These are phyloP conservation scores for Acleris sparsana DNA, from an alignment of 2,888 invertebrate species.

Conservation along the genomic window DNA sequence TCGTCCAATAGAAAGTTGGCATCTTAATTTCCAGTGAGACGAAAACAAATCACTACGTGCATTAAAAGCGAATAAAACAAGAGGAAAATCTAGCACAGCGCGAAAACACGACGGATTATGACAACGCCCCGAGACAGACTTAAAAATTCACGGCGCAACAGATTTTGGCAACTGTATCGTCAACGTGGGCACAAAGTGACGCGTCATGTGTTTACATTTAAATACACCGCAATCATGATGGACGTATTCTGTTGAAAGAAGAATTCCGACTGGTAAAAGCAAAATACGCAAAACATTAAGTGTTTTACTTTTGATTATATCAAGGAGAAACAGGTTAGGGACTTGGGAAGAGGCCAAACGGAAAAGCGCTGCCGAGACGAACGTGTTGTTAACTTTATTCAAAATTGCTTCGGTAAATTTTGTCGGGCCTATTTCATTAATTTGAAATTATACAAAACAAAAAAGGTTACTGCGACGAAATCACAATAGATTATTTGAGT, in stretches of 20 bases:
- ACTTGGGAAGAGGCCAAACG: conserved; percentile 69
- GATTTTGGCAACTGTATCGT: conserved; percentile 65
- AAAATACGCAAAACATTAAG: conserved; percentile 49
- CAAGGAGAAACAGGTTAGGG: conserved; percentile 55
- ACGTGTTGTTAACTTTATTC: conserved; percentile 18
- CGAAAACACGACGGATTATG: conserved; percentile 54
- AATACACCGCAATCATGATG: conserved; percentile 47
- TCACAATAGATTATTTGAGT: conserved; percentile 1
- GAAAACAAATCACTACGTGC: conserved; percentile 36
- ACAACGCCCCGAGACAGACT: conserved; percentile 52
- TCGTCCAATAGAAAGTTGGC: conserved; percentile 54
- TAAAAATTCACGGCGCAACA: conserved; percentile 63
- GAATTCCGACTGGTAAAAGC: conserved; percentile 37
- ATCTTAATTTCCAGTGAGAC: conserved; percentile 45
- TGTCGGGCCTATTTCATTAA: conserved; percentile 8
- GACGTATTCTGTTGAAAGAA: conserved; percentile 47
- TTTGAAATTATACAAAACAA: conserved; percentile 15
- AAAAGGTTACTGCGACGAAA: not conserved
- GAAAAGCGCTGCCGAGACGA: conserved; percentile 43
- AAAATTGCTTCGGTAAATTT: conserved; percentile 13
- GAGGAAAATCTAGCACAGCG: conserved; percentile 43
- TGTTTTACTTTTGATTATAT: conserved; percentile 54
- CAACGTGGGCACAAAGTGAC: conserved; percentile 57
- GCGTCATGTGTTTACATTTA: conserved; percentile 60
- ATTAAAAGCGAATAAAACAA: conserved; percentile 42